Percentiles rank a stretch among this genome's conserved stretches.
phyloP scores from a whole-genome alignment of 2,888 invertebrate genomes.

The Amphiduros pacificus region DNA sequence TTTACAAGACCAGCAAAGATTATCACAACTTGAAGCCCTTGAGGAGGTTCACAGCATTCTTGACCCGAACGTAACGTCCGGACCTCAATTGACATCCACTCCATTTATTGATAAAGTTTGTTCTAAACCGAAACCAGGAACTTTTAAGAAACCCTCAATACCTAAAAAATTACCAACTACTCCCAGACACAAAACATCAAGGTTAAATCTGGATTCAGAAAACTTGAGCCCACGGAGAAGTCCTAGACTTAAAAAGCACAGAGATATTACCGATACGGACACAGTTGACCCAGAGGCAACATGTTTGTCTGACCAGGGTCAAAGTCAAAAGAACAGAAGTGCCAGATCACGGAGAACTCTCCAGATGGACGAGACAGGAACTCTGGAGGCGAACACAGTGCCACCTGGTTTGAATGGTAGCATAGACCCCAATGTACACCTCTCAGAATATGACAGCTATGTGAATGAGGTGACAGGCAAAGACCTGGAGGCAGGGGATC shows the following conservation, averaged over 20 bases:
- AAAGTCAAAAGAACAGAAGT: too few relatives aligned
- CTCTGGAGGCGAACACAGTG: neutral
- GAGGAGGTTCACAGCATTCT: neutral
- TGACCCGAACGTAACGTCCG: neutral
- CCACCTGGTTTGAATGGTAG: constrained; percentile 1
- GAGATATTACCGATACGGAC: neutral
- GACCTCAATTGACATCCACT: constrained; percentile 6
- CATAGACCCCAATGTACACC: constrained; percentile 7
- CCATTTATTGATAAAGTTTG: neutral
- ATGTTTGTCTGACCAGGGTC: neutral
- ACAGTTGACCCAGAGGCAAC: neutral
- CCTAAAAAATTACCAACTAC: constrained; percentile 6
- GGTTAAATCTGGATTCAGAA: too few relatives aligned
- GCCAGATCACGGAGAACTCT: neutral
- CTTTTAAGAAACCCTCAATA: constrained; percentile 8
- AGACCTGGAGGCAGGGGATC: neutral
- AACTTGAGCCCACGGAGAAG: neutral
- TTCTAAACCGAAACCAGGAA: neutral
- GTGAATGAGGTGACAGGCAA: too few relatives aligned
- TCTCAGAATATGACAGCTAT: constrained; percentile 7
- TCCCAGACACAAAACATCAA: neutral
- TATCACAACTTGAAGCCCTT: neutral
- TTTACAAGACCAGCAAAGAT: neutral
- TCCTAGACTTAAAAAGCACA: neutral
- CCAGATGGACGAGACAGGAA: neutral